Conservation (phyloP, 1,140 invertebrate species). For the Drosophila pseudoananassae region DNA sequence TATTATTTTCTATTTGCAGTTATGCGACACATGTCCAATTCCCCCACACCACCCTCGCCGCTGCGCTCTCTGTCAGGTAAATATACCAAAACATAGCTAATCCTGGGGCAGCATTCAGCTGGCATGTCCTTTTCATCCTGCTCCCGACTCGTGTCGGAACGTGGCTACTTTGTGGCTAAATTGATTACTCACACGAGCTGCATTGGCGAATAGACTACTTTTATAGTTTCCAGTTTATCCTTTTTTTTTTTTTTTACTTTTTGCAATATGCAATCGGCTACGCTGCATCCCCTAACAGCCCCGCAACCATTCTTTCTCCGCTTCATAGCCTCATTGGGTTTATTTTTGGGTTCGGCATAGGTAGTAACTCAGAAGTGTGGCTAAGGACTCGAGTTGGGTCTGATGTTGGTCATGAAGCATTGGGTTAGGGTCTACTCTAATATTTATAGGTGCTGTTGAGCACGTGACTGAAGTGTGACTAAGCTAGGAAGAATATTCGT, state of each 20-base stretch:
- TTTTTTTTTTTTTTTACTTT: slow-evolving; percentile 6
- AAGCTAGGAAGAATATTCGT: background rate
- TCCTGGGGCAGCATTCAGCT: slow-evolving; percentile 69
- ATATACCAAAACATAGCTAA: slow-evolving; percentile 50
- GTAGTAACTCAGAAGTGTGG: slow-evolving; percentile 28
- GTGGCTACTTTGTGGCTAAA: slow-evolving; percentile 80
- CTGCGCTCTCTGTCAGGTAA: slow-evolving; percentile 80
- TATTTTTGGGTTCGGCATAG: slow-evolving; percentile 36
- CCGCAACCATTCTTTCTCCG: slow-evolving; percentile 23
- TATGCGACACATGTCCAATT: slow-evolving; percentile 82
- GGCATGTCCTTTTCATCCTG: slow-evolving; percentile 54
- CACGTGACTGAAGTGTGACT: slow-evolving; percentile 74
- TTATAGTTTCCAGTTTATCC: slow-evolving; percentile 38
- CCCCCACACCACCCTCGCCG: slow-evolving; percentile 79
- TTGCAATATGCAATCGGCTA: slow-evolving; percentile 45
- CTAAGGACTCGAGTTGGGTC: slow-evolving; percentile 31
- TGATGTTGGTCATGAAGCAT: slow-evolving; percentile 38
- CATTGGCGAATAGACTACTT: slow-evolving; percentile 35
- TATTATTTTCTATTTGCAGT: slow-evolving; percentile 65
- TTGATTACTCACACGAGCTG: slow-evolving; percentile 77
- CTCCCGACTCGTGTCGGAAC: slow-evolving; percentile 56
- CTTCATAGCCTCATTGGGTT: slow-evolving; percentile 4
- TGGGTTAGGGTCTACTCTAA: slow-evolving; percentile 29
- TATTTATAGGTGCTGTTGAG: slow-evolving; percentile 48
- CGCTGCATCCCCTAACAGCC: slow-evolving; percentile 15